Evolutionary conservation across 2,113 vertebrate genomes (phyloP), one percentile per base, ranked within the genome.

Genomic region (Tichodroma muraria): DNA sequence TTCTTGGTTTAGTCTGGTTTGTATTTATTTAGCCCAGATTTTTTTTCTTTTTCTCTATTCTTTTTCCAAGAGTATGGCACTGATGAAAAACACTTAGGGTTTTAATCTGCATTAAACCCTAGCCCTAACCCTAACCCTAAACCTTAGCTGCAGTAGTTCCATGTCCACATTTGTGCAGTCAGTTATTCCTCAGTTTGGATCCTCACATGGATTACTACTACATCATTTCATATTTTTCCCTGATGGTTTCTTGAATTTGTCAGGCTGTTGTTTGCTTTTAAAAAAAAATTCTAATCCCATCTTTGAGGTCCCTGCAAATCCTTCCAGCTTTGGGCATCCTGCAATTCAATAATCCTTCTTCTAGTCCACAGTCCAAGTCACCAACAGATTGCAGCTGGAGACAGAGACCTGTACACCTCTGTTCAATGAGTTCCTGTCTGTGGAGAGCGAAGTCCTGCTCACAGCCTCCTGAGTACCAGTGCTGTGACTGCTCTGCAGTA

Each of bases 91-190:
- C 71, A 85, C 33, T 83, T 95, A 27, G 6, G 33, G 33, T 90
- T 93, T 96, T 37, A 94, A 88, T 92, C 85, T 75, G 33, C 4
- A 0, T 59, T 88, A 88, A 94, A 53, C 24, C 16, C 22, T 77
- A 73, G 28, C 11, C 42, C 56, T 76, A 61, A 33, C 21, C 15
- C 24, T 53, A 79, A 44, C 59, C 52, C 42, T 53, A 79, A 44
- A 56, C 52, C 42, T 88, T 89, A 93, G 71, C 68, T 90, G 19
- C 88, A 93, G 71, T 54, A 93, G 82, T 85, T 88, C 82, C 68
- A 90, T 37, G 64, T 35, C 82, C 76, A 63, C 92, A 94, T 90
- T 92, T 94, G 80, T 90, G n/a, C 72, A 90, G 85, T 61, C 59
- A 88, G 47, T 86, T 96, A 83, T 80, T 95, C 64, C 68, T 94